Evolutionary conservation across 1,140 invertebrate species (phyloP).

Genomic region (Tetragnatha versicolor): DNA sequence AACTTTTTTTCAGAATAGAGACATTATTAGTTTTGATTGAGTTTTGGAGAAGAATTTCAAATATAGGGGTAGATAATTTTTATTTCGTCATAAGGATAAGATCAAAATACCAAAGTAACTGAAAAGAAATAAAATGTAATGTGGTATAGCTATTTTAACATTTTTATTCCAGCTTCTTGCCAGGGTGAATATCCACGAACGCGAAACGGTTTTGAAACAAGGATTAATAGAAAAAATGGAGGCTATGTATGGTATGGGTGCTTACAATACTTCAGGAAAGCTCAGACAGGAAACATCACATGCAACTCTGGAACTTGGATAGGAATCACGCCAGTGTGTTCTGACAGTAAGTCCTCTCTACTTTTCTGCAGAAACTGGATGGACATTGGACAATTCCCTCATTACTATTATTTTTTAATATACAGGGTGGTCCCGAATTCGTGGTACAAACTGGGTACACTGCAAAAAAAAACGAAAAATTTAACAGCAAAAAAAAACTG

Average conservation of each 20-base stretch:
- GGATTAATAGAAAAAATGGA: neutral
- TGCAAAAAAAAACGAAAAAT: too few species aligned
- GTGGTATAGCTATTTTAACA: neutral
- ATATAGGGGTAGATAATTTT: too few species aligned
- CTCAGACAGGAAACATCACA: neutral
- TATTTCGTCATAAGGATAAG: too few species aligned
- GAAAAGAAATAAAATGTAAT: neutral
- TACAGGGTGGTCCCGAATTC: too few species aligned
- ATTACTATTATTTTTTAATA: too few species aligned
- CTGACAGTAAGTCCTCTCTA: conserved; percentile 15
- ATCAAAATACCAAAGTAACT: neutral
- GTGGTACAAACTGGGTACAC: too few species aligned
- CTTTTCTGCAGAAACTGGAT: too few species aligned
- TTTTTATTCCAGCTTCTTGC: conserved; percentile 18
- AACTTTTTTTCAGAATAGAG: neutral
- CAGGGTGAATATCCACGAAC: neutral
- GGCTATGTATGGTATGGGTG: neutral
- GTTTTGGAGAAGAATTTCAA: neutral
- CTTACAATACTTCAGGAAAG: neutral
- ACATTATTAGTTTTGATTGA: neutral
- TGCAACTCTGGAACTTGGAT: conserved; percentile 24
- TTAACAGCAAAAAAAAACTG: too few species aligned
- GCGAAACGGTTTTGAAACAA: neutral
- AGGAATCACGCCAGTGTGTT: conserved; percentile 7
- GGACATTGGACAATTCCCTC: too few species aligned